Evolutionary conservation across 2,888 invertebrate genomes (phyloP).

Genomic region (Cantharis nigra): DNA sequence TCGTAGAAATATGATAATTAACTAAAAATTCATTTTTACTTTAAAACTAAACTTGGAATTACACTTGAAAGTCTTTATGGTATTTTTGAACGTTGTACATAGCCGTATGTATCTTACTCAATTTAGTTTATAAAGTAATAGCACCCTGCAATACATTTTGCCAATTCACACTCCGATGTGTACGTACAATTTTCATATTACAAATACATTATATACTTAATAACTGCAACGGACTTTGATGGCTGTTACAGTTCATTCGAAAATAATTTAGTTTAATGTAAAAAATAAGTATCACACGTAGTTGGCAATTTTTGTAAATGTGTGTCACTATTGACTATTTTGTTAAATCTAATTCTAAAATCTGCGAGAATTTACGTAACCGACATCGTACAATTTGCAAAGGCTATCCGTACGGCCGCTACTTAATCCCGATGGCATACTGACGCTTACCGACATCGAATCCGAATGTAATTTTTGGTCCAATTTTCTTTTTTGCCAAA

Average conservation of each 20-base stretch:
- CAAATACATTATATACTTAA: background rate
- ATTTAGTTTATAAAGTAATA: background rate
- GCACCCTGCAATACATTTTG: background rate
- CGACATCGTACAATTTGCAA: slow-evolving; percentile 87
- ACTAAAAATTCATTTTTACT: background rate
- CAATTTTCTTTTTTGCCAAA: slow-evolving; percentile 78
- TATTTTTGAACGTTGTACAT: background rate
- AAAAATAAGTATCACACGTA: slow-evolving; percentile 31
- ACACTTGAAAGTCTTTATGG: background rate
- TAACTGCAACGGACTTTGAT: background rate
- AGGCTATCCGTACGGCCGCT: slow-evolving; percentile 71
- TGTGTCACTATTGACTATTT: background rate
- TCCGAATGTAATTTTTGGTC: slow-evolving; percentile 63
- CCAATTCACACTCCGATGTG: background rate
- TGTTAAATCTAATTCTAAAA: slow-evolving; percentile 41
- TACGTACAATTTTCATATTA: background rate
- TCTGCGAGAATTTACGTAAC: slow-evolving; percentile 73
- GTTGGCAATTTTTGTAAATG: slow-evolving; percentile 12
- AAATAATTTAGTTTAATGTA: background rate
- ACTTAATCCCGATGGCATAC: slow-evolving; percentile 65
- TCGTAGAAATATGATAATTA: background rate
- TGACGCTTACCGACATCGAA: slow-evolving; percentile 63
- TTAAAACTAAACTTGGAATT: background rate
- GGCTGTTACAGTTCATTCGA: background rate
- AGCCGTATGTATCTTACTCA: background rate